phyloP scores from a whole-genome alignment of 2,797 vertebrate genomes.

The Gorsachius magnificus region DNA sequence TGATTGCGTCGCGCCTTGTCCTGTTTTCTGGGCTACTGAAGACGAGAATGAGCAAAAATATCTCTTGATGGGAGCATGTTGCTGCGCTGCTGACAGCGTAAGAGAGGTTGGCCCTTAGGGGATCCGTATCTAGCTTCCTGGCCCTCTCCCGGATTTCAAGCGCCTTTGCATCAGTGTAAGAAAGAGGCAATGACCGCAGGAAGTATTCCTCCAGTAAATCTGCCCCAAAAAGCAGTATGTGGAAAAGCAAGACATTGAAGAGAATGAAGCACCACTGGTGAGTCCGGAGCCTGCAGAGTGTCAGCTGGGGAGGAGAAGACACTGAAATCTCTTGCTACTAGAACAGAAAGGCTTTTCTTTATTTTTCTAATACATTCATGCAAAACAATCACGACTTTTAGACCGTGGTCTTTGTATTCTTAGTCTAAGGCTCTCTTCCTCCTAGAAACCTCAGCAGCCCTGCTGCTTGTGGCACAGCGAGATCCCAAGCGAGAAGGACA shows the following conservation, averaged over 20 bases:
- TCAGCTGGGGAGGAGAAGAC: constrained; percentile 72
- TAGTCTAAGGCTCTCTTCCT: background rate
- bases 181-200: constrained; percentile 79
- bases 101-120: constrained; percentile 78
- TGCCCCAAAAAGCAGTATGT: constrained; percentile 88
- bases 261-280: constrained; percentile 95
- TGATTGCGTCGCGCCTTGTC: constrained; percentile 78
- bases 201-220: constrained; percentile 93
- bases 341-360: background rate
- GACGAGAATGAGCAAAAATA: constrained; percentile 86
- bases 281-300: constrained; percentile 85
- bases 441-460: background rate
- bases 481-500: accelerated
- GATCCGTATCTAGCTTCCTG: constrained; percentile 80
- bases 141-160: constrained; percentile 85
- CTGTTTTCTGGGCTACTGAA: constrained; percentile 82
- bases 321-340: background rate
- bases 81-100: constrained; percentile 70
- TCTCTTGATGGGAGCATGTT: constrained; percentile 74
- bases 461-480: accelerated
- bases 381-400: background rate
- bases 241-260: constrained; percentile 89
- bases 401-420: accelerated
- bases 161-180: constrained; percentile 80
- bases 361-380: background rate